These are phyloP conservation scores for Leptopilina drosophilae DNA, from an alignment of 2,888 invertebrate genomes.

Conservation along the genomic window DNA sequence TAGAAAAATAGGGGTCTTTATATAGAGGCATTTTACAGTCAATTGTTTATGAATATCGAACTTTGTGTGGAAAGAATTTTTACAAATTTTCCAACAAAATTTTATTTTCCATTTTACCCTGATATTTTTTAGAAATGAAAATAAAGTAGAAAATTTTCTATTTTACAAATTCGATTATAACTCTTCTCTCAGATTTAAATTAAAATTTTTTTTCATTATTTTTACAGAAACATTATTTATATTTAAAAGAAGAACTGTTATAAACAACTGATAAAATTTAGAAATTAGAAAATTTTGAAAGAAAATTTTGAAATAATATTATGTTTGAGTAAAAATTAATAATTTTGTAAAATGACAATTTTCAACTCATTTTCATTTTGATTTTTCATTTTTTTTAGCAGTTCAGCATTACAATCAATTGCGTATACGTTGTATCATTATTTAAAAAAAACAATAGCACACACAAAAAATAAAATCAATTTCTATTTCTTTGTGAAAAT, in stretches of 20 bases:
- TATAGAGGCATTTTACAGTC: constrained; percentile 5
- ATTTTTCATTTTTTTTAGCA: constrained; percentile 23
- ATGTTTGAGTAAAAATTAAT: no score
- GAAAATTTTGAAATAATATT: no score
- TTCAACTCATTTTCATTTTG: constrained; percentile 12
- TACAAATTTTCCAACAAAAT: neutral
- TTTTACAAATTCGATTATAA: neutral
- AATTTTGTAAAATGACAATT: neutral
- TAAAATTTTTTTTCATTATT: no score
- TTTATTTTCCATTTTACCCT: neutral
- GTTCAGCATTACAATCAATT: constrained; percentile 13
- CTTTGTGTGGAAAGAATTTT: constrained; percentile 46
- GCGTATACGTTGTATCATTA: constrained; percentile 25
- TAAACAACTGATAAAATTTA: no score
- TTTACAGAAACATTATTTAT: no score
- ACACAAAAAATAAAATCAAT: neutral
- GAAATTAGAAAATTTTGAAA: no score
- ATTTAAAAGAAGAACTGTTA: no score
- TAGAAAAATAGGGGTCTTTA: constrained; percentile 12
- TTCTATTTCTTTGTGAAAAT: neutral
- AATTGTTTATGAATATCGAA: constrained; percentile 46
- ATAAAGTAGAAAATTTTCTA: neutral
- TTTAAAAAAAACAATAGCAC: neutral
- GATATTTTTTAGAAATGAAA: constrained; percentile 2
- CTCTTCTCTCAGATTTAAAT: no score